Evolutionary conservation across 2,797 vertebrate species (phyloP), one percentile per base, ranked within the genome.

Genomic region (Emys orbicularis): DNA sequence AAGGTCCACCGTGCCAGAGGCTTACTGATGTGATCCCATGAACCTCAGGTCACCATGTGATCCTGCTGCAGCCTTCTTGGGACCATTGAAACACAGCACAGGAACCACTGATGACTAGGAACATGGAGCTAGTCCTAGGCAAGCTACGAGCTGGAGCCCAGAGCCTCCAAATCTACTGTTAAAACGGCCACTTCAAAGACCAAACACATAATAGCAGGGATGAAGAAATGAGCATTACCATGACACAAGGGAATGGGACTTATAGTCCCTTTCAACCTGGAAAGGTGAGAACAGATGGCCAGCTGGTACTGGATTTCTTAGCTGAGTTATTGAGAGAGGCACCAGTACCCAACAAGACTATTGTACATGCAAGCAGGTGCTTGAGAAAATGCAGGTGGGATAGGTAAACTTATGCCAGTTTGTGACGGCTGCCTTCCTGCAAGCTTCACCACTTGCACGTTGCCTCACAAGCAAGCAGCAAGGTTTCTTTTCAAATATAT

Each of bases 21-120:
- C 15, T 57, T 57, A 13, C 9, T 0, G 12, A 1, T 13, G 68
- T 0, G 2, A 34, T 18, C 61, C 57, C 56, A 53, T 6, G 5
- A 41, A 72, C 76, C 53, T 37, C 18, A 81, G 15, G 37, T 86
- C 79, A 76, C 25, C 56, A 83, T 44, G 76, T 79, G 68, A 89
- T 52, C 27, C 31, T 29, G 21, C 50, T 65, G 44, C 11, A 89
- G 82, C 52, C 56, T 82, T 81, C 79, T 86, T n/a, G 25, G 50
- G 92, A 29, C 76, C 79, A 84, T 0, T 2, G 72, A 25, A 77
- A 82, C 79, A 81, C 49, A 53, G 61, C 47, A 25, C 41, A n/a
- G n/a, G n/a, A n/a, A n/a, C n/a, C n/a, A n/a, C n/a, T n/a, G n/a
- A n/a, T n/a, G n/a, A n/a, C n/a, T n/a, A 84, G 81, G 82, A 91